These are phyloP conservation scores for Coluber constrictor DNA, from an alignment of 2,797 vertebrate species.

Conservation along the genomic window DNA sequence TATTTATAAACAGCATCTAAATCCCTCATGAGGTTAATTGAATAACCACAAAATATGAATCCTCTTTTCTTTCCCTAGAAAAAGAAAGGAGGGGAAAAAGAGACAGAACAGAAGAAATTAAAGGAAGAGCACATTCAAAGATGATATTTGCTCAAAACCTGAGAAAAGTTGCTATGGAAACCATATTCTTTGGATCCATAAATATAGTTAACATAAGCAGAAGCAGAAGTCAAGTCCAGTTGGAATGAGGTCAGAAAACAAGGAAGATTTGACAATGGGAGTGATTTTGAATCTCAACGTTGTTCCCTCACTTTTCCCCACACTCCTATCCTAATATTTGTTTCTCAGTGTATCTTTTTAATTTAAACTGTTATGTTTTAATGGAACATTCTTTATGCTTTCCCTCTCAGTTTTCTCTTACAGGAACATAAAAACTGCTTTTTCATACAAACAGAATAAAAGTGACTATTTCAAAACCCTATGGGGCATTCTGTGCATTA, in stretches of 20 bases:
- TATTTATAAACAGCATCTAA: constrained; percentile 63
- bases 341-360: constrained; percentile 13
- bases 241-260: constrained; percentile 50
- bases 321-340: not conserved
- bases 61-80: not conserved
- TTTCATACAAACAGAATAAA: constrained; percentile 14
- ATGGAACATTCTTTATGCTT: constrained; percentile 6
- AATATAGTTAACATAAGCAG: constrained; percentile 54
- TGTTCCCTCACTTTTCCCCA: not conserved
- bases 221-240: constrained; percentile 50
- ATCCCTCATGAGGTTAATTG: constrained; percentile 51
- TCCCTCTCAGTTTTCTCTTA: not conserved
- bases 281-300: not conserved
- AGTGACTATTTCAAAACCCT: constrained; percentile 3
- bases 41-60: constrained; percentile 61
- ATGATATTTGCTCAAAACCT: constrained; percentile 65
- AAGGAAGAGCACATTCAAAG: constrained; percentile 56
- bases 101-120: constrained; percentile 26
- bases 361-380: constrained; percentile 6
- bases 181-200: constrained; percentile 61
- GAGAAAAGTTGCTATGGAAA: constrained; percentile 62
- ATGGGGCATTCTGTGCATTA: not conserved
- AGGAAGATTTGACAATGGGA: constrained; percentile 39
- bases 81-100: not conserved
- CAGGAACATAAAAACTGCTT: not conserved